Conservation (phyloP, 2,113 vertebrate species). For the Capricornis sumatraensis region DNA sequence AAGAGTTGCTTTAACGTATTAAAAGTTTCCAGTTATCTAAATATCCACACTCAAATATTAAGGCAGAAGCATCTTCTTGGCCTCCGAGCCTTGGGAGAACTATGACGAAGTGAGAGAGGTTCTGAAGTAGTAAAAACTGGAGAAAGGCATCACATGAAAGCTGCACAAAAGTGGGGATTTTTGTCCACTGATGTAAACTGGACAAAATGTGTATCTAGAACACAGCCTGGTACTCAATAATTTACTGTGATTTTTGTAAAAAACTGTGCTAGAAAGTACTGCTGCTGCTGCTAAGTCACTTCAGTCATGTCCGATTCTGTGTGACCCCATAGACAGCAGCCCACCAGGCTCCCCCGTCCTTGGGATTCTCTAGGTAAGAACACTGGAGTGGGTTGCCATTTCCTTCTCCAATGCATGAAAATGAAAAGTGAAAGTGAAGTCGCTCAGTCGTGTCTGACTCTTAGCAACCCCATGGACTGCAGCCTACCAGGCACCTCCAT, state of each 20-base stretch:
- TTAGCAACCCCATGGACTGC: too few relatives aligned
- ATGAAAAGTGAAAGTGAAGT: too few relatives aligned
- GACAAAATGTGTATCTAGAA: background rate
- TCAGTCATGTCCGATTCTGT: too few relatives aligned
- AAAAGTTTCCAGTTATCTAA: background rate
- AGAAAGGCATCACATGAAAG: background rate
- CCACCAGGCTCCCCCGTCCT: too few relatives aligned
- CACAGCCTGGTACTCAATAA: background rate
- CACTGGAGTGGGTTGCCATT: too few relatives aligned
- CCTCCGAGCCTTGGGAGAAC: background rate
- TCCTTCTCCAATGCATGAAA: too few relatives aligned
- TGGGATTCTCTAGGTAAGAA: too few relatives aligned
- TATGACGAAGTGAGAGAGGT: background rate
- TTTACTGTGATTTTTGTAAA: background rate
- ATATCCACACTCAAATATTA: background rate
- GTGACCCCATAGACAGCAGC: too few relatives aligned
- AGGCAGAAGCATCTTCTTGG: background rate
- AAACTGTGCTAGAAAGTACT: background rate
- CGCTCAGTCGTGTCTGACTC: too few relatives aligned
- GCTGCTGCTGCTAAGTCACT: too few relatives aligned
- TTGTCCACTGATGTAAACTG: background rate
- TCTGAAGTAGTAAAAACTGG: background rate
- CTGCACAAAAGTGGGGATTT: background rate
- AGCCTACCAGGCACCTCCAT: too few relatives aligned
- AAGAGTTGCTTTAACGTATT: rapidly evolving